Percentiles rank a stretch among this genome's conserved stretches.
These are phyloP conservation scores for Poeciliopsis gracilis DNA, from an alignment of 2,797 vertebrate genomes.

Conservation along the genomic window DNA sequence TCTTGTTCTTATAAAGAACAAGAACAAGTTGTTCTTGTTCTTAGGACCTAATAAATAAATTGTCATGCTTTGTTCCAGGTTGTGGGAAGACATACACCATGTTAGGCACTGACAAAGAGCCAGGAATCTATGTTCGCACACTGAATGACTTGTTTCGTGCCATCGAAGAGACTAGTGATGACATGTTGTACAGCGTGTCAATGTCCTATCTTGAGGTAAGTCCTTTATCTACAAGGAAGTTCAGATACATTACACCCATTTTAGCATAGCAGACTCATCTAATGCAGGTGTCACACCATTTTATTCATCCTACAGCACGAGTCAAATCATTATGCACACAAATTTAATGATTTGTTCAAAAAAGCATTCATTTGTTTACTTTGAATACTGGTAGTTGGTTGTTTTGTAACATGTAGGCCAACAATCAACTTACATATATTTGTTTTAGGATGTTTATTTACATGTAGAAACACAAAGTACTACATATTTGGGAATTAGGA, in stretches of 20 bases:
- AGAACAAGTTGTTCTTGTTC: too few relatives aligned
- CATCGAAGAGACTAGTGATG: conserved; percentile 89
- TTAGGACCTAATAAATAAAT: too few relatives aligned
- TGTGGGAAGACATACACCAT: conserved; percentile 97
- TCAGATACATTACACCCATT: neutral
- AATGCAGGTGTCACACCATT: neutral
- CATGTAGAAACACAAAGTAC: neutral
- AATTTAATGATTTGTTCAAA: neutral
- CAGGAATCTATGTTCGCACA: conserved; percentile 89
- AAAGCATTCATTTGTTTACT: neutral
- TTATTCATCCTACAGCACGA: neutral
- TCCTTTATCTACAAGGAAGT: neutral
- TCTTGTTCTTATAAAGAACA: too few relatives aligned
- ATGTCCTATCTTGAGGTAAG: conserved; percentile 94
- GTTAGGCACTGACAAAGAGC: conserved; percentile 91
- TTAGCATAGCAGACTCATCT: neutral
- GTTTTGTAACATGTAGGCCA: neutral
- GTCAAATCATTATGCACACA: neutral
- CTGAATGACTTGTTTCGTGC: conserved; percentile 90
- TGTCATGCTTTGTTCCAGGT: conserved; percentile 71
- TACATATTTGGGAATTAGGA: neutral
- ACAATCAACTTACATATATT: neutral
- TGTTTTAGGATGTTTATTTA: neutral
- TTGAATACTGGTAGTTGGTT: neutral
- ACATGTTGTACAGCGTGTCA: conserved; percentile 90